Evolutionary conservation across 2,113 vertebrate genomes (phyloP).

Genomic region (Macquaria australasica): DNA sequence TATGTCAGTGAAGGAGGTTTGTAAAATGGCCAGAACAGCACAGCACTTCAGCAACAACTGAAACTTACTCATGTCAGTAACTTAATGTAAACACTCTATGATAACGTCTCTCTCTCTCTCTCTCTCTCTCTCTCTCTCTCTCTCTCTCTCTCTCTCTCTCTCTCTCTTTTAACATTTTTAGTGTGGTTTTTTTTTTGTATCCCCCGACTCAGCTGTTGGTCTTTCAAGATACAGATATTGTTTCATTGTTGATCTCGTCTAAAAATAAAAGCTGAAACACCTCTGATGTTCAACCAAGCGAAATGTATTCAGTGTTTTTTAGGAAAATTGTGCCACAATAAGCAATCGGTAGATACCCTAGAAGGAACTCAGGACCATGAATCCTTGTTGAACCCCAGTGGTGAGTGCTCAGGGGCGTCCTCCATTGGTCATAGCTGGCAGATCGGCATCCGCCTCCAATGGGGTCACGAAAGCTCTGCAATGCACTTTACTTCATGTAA

Average conservation of each 20-base stretch:
- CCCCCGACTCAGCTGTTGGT: conserved; percentile 58
- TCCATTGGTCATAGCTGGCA: conserved; percentile 59
- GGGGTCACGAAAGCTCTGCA: conserved; percentile 62
- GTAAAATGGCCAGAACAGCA: neutral
- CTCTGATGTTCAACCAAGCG: conserved; percentile 66
- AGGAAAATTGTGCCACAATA: neutral
- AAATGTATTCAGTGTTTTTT: conserved; percentile 50
- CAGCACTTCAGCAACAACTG: neutral
- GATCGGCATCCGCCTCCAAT: conserved; percentile 60
- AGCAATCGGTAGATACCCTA: neutral
- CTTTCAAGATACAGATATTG: conserved; percentile 62
- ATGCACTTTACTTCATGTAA: conserved; percentile 67
- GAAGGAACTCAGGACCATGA: neutral
- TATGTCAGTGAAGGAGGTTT: neutral
- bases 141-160: neutral
- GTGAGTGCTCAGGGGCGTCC: conserved; percentile 25
- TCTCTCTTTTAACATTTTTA: too few species aligned
- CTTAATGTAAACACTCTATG: neutral
- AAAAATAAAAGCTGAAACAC: conserved; percentile 71
- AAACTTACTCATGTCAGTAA: neutral
- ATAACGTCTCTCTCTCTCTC: too few species aligned
- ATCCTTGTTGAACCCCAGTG: conserved; percentile 18
- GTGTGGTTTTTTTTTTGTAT: neutral
- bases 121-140: too few species aligned
- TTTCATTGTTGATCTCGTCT: conserved; percentile 77